Base-by-base conservation (phyloP, 92 coral and sea anemone genomes). In the Meandrina meandrites region DNA sequence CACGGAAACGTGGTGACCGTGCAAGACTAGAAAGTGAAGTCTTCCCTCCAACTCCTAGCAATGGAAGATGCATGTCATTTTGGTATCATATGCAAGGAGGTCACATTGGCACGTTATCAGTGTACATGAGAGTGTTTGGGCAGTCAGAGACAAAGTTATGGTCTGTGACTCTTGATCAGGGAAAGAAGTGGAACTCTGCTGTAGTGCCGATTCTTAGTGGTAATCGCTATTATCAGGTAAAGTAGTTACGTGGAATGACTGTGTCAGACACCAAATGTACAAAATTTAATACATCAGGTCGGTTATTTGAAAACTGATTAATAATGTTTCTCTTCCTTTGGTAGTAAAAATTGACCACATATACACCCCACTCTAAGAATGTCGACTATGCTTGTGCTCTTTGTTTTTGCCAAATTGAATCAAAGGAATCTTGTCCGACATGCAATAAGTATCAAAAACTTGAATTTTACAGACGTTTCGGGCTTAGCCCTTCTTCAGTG, bases 1-100 rank as follows among this genome's bases (percentile, higher is more conserved):
- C 98, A 47, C 82, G 98, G 54, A 95, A 84, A 76, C 93, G 95
- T 27, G 98, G 98, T 15, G 98, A 96, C 74, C 96, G 94, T 40
- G 98, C 98, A n/a, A 92, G 94, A 76, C 84, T 96, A 6, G 98
- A 96, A 85, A 94, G 98, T 90, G 91, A 94, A 54, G 91, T 96
- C 1, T 93, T 96, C 77, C 84, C 89, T 50, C 90, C 98, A 40
- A 96, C 98, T 15, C 73, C 98, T 34, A 92, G 96, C 73, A 84
- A 64, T 54, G 98, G 98, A 12, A 87, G 91, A 48, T 96, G 98
- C 74, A 86, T 96, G 98, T 90, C 89, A 80, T 96, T 96, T 81
- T 96, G 98, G 93, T 96, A 93, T 82, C 98, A 96, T 82, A 96
- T 96, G 98, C 90, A 92, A 51, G 98, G 98, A 16, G 82, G 75